Percentiles rank a stretch among this genome's conserved stretches.
Evolutionary conservation across 2,797 vertebrate species (phyloP).

Genomic region (Petrocephalus sullivani): DNA sequence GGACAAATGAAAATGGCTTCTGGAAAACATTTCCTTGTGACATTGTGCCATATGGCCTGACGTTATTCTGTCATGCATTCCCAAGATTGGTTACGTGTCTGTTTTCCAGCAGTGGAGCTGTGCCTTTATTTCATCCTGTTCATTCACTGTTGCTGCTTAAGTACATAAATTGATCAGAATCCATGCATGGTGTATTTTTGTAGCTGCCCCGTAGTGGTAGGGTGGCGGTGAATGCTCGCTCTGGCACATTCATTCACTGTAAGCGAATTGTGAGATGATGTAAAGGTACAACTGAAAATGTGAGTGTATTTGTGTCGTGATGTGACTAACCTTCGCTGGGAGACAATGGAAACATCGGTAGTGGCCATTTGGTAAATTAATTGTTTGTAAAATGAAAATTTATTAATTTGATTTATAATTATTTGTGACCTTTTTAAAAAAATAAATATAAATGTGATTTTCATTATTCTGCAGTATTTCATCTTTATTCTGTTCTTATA

Average conservation of each 20-base stretch:
- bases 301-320: background rate
- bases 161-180: background rate
- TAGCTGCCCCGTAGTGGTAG: background rate
- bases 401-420: background rate
- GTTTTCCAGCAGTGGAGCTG: background rate
- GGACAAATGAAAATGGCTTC: background rate
- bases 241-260: background rate
- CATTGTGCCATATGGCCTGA: background rate
- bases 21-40: background rate
- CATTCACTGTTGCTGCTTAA: background rate
- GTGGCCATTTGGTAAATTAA: background rate
- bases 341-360: background rate
- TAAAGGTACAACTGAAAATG: background rate
- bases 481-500: background rate
- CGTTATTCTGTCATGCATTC: background rate
- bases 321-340: background rate
- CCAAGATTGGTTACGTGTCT: background rate
- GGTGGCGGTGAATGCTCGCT: background rate
- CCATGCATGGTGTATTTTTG: background rate
- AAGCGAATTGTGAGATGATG: background rate
- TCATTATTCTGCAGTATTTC: background rate
- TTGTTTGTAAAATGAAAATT: background rate
- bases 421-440: background rate
- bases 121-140: background rate
- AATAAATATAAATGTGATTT: constrained; percentile 1